Evolutionary conservation across 2,888 invertebrate genomes (phyloP), one percentile per base, ranked within the genome.

Genomic region (Dione vanillae): DNA sequence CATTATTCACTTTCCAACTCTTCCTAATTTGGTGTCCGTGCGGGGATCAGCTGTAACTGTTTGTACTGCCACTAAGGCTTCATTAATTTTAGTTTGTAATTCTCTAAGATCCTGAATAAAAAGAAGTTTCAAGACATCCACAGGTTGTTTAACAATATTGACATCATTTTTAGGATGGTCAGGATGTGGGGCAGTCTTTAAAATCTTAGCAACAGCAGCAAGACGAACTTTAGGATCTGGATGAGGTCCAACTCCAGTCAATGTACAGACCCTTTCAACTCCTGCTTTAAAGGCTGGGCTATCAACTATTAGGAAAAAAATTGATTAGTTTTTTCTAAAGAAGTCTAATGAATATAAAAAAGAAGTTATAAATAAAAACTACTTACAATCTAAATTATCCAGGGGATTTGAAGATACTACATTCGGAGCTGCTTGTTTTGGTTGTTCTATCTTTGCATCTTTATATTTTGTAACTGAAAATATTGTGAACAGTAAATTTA

Each of bases 1-100:
- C 9, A 45, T n/a, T 14, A 65, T 49, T 88, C 91, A 90, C 89
- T 89, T 88, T 40, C 99, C 99, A 78, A 99, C 98, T 95, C 97
- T 97, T 65, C 99, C 99, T 59, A 99, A 92, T 85, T 96, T 96
- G 0, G 98, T 97, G 84, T 99, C 98, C 74, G 99, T 99, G 91
- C 98, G 98, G 2, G 99, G 99, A 94, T 99, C 97, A 6, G 99
- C 99, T 0, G 99, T 99, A 1, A 99, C 94, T 74, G 94, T 95
- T 92, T 99, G 99, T 5, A 98, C 97, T 56, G 96, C 95, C 1
- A 99, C 99, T 77, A 99, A 96, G 0, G 97, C 96, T 87, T 99
- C 98, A 88, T 99, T 99, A 65, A 99, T 98, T 80, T 95, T 95
- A 0, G 98, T 99, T 87, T 99, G 99, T 64, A 99, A 94, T 75